Percentiles rank a stretch among this genome's conserved stretches.
Evolutionary conservation across 2,888 invertebrate species (phyloP).

Genomic region (Margaritifera margaritifera): DNA sequence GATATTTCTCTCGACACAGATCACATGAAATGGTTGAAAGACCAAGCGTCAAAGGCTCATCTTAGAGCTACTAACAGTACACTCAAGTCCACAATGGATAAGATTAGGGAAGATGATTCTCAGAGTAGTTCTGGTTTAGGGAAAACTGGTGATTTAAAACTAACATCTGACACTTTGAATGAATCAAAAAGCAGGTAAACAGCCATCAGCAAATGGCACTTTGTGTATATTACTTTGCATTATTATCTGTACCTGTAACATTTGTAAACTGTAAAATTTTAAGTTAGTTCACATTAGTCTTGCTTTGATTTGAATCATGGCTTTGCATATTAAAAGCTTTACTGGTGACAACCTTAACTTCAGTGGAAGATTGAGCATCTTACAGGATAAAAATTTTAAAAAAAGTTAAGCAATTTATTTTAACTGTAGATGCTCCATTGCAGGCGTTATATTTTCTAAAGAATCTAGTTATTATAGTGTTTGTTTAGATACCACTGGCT

Average conservation of each 20-base stretch:
- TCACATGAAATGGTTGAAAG: conserved; percentile 68
- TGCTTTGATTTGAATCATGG: not conserved
- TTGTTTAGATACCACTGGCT: too few relatives aligned
- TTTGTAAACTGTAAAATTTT: not conserved
- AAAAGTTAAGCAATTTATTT: too few relatives aligned
- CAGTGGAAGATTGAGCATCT: too few relatives aligned
- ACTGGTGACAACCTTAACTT: too few relatives aligned
- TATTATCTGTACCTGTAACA: conserved; percentile 2
- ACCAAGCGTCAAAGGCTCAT: conserved; percentile 62
- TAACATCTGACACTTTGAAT: conserved; percentile 40
- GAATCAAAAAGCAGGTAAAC: conserved; percentile 46
- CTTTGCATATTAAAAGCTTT: not conserved
- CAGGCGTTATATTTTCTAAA: too few relatives aligned
- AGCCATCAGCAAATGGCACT: not conserved
- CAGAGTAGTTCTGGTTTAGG: conserved; percentile 42
- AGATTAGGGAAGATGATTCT: conserved; percentile 32
- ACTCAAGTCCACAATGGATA: conserved; percentile 35
- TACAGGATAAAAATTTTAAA: too few relatives aligned
- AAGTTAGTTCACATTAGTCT: not conserved
- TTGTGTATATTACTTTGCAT: not conserved
- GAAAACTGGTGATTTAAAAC: conserved; percentile 42
- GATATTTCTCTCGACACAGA: conserved; percentile 70
- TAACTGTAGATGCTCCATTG: too few relatives aligned
- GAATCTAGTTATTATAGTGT: too few relatives aligned
- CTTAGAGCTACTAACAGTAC: conserved; percentile 41